Evolutionary conservation across 64 coral and sea anemone genomes (phyloP).

Genomic region (Catalaphyllia jardinei): DNA sequence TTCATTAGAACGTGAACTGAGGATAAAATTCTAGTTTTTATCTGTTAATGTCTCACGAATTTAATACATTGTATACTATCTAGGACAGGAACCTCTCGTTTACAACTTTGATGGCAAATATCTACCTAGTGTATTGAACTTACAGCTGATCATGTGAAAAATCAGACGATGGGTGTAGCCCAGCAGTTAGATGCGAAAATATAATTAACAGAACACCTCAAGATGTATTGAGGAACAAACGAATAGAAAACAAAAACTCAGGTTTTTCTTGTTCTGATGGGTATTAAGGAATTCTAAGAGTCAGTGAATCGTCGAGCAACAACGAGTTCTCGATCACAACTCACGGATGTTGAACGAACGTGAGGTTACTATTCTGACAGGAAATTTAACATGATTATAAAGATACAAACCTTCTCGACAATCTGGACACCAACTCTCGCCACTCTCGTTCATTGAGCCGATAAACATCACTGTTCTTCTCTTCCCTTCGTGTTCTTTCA

Average conservation of each 20-base stretch:
- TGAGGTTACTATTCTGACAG: not conserved
- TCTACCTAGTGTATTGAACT: not conserved
- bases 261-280: not conserved
- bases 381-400: not conserved
- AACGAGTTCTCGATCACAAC: not conserved
- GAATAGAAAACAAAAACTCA: no score
- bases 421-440: slow-evolving; percentile 79
- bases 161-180: not conserved
- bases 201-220: not conserved
- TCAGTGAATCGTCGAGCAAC: not conserved
- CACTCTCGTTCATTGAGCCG: slow-evolving; percentile 46
- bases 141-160: not conserved
- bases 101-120: no score
- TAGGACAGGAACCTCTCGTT: no score
- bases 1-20: no score
- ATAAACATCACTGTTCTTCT: slow-evolving; percentile 65
- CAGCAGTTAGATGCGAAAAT: no score
- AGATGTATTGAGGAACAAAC: no score
- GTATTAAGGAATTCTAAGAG: no score
- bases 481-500: slow-evolving; percentile 46
- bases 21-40: no score
- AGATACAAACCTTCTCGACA: slow-evolving; percentile 61
- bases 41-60: no score
- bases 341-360: not conserved
- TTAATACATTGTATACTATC: no score